A percentile compares a stretch with the other conserved stretches of the same genome.
These are phyloP conservation scores for Phrynosoma blainvillii DNA, from an alignment of 2,113 vertebrate genomes.

Conservation along the genomic window DNA sequence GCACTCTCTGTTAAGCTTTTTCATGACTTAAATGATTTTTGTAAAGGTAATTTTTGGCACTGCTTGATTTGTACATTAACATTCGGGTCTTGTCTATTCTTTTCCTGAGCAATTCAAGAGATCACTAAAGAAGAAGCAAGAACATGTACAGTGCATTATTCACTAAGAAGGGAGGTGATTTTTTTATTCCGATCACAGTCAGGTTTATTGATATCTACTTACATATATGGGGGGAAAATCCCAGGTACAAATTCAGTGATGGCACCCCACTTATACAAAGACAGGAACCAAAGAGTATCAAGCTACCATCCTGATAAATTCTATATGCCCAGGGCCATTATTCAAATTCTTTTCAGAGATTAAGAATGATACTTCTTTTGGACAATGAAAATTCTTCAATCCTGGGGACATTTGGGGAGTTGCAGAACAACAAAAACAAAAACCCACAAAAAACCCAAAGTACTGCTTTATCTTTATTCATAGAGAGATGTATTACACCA, in stretches of 20 bases:
- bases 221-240: neutral
- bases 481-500: too few relatives aligned
- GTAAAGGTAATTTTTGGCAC: conserved; percentile 23
- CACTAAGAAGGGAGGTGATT: neutral
- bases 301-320: neutral
- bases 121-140: conserved; percentile 3
- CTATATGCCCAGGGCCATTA: neutral
- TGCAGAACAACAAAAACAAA: too few relatives aligned
- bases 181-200: conserved; percentile 14
- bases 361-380: too few relatives aligned
- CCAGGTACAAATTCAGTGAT: neutral
- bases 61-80: conserved; percentile 21
- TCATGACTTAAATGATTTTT: conserved; percentile 7
- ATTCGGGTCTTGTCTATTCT: neutral
- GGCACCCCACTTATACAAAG: neutral
- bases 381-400: too few relatives aligned
- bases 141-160: neutral
- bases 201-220: neutral
- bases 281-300: neutral
- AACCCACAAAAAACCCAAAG: too few relatives aligned
- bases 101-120: neutral
- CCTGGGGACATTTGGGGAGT: too few relatives aligned
- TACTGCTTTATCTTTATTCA: too few relatives aligned
- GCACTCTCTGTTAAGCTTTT: neutral
- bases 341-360: neutral